Base-by-base conservation (phyloP, 2,113 vertebrate genomes). In the Todiramphus saurophagus region DNA sequence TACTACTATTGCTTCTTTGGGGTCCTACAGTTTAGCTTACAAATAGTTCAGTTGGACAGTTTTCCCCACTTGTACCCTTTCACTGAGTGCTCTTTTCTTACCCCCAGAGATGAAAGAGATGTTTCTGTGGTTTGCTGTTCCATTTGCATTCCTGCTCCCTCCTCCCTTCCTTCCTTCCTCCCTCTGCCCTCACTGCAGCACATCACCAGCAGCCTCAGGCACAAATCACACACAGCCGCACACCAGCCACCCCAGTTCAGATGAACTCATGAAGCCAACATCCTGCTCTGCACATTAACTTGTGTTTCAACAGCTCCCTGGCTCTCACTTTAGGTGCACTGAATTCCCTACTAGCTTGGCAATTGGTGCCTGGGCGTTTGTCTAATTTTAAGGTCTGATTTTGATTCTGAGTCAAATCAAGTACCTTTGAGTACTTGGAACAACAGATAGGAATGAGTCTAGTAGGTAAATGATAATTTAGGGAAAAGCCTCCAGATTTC, bases 91-190 rank as follows among this genome's bases (percentile, higher is more conserved):
- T 85, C 35, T 93, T 70, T 92, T 84, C 94, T 94, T 94, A 44
- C n/a, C 74, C 89, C 68, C 48, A 68, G 74, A 96, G 94, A 97
- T 97, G 93, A 97, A 96, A 97, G 96, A 84, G 31, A 72, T 75
- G 31, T 58, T 96, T 95, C 28, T 66, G 92, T 51, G 86, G 93
- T 89, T 96, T 24, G 62, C 89, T 90, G 70, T 91, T 95, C 77
- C 53, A 82, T 85, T 62, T 73, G 82, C 74, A 72, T 89, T 86
- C 82, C 87, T 0, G 0, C 59, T 87, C 83, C 62, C 79, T 87
- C 66, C 46, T 75, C 41, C 80, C 80, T 93, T 90, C 94, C 92
- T 96, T 95, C 83, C 97, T 93, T 94, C 93, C 86, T 91, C 74
- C 91, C 86, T 91, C 74, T 91, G 46, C 76, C 77, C 77, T 79